These are phyloP conservation scores for Podargus strigoides DNA, from an alignment of 2,797 vertebrate genomes.

Conservation along the genomic window DNA sequence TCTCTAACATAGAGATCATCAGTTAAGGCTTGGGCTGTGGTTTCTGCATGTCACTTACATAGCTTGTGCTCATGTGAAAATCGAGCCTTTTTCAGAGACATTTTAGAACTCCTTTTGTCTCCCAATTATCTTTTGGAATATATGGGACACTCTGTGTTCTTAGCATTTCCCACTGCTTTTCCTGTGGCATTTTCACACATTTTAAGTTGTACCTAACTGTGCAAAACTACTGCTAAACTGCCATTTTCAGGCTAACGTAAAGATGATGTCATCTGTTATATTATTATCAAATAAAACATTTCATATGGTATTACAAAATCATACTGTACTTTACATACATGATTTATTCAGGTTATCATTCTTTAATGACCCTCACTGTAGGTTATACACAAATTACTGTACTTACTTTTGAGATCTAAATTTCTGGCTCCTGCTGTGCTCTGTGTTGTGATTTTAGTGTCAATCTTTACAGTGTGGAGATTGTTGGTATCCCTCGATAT, in stretches of 20 bases:
- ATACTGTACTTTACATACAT: neutral
- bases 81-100: neutral
- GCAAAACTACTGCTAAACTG: neutral
- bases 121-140: neutral
- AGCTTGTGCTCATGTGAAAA: neutral
- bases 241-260: neutral
- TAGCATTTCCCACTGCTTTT: neutral
- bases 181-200: neutral
- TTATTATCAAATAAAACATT: neutral
- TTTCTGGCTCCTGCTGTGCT: constrained; percentile 94
- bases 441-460: constrained; percentile 94
- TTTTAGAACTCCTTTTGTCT: neutral
- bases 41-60: neutral
- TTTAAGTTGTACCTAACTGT: neutral
- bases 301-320: neutral
- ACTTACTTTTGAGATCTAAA: constrained; percentile 93
- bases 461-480: constrained; percentile 95
- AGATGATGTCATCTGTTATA: neutral
- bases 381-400: neutral
- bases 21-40: neutral
- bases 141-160: accelerated
- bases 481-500: constrained; percentile 96
- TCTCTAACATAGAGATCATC: neutral
- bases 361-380: neutral
- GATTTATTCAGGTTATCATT: neutral